A percentile compares a stretch with the other conserved stretches of the same genome.
These are phyloP conservation scores for Henricia sp. DNA, from an alignment of 53 echinoderm and acorn worm genomes.

Conservation along the genomic window DNA sequence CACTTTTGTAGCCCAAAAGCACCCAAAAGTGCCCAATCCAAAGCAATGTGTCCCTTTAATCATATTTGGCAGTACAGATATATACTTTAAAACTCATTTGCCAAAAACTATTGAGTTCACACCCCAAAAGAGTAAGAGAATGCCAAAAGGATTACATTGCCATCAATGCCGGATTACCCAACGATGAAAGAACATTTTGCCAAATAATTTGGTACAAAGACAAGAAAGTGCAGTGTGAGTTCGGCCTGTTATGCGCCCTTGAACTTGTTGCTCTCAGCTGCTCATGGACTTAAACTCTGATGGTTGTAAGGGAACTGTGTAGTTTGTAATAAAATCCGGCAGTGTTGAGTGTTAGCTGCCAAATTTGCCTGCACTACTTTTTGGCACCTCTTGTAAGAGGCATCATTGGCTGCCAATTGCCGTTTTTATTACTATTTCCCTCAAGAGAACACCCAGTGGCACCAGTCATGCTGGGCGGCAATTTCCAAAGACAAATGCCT, in stretches of 20 bases:
- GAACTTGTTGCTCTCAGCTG: no score
- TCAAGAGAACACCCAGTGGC: slow-evolving; percentile 14
- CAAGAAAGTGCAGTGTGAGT: slow-evolving; percentile 31
- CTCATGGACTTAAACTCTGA: neutral
- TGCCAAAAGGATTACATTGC: slow-evolving; percentile 38
- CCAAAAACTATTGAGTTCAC: neutral
- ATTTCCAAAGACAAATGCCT: slow-evolving; percentile 39
- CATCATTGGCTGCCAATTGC: slow-evolving; percentile 1
- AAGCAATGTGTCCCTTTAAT: no score
- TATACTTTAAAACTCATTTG: neutral
- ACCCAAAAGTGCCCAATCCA: no score
- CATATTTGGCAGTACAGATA: no score
- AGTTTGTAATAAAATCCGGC: neutral
- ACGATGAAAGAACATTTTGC: neutral
- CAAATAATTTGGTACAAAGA: slow-evolving; percentile 14
- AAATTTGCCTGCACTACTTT: neutral
- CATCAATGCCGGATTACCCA: slow-evolving; percentile 28
- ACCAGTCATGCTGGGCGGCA: slow-evolving; percentile 32
- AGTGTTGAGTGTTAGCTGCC: neutral
- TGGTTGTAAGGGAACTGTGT: neutral
- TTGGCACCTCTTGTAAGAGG: neutral
- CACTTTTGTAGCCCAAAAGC: no score
- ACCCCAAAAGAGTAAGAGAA: slow-evolving; percentile 30
- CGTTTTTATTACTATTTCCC: neutral
- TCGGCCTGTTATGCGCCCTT: slow-evolving; percentile 13